Percentiles rank a stretch among this genome's conserved stretches.
Conservation (phyloP, 2,797 vertebrate species). For the Intellagama lesueurii region DNA sequence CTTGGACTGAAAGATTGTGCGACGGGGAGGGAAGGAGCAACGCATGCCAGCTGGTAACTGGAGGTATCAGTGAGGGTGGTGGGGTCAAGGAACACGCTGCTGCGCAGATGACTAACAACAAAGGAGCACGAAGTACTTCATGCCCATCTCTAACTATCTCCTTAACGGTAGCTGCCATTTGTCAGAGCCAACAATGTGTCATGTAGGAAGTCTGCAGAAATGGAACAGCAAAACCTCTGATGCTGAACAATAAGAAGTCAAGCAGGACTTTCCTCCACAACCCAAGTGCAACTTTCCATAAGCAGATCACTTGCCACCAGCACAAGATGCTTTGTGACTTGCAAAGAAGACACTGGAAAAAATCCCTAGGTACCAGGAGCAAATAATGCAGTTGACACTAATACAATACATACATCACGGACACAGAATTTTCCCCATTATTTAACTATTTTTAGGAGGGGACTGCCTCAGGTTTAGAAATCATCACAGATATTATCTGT, state of each 20-base stretch:
- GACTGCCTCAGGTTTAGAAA: no score
- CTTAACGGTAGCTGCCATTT: slow-evolving; percentile 42
- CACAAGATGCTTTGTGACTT: neutral
- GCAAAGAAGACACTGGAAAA: neutral
- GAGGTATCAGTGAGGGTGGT: no score
- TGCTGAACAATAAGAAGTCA: neutral
- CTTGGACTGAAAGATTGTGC: no score
- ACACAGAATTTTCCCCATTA: neutral
- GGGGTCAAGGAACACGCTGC: no score
- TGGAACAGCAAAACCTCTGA: neutral
- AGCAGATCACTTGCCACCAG: neutral
- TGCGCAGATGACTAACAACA: no score
- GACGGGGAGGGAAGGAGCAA: no score
- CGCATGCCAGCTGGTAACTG: no score
- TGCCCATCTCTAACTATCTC: neutral
- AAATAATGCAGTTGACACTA: slow-evolving; percentile 1
- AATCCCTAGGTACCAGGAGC: neutral
- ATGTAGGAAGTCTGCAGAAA: slow-evolving; percentile 34
- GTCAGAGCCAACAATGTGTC: neutral
- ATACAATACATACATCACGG: neutral
- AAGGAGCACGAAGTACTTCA: no score
- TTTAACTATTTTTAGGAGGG: neutral
- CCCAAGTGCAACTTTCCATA: neutral
- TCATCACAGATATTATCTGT: no score
- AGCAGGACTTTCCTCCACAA: neutral